Evolutionary conservation across 2,797 vertebrate genomes (phyloP).

Genomic region (Trachops cirrhosus): DNA sequence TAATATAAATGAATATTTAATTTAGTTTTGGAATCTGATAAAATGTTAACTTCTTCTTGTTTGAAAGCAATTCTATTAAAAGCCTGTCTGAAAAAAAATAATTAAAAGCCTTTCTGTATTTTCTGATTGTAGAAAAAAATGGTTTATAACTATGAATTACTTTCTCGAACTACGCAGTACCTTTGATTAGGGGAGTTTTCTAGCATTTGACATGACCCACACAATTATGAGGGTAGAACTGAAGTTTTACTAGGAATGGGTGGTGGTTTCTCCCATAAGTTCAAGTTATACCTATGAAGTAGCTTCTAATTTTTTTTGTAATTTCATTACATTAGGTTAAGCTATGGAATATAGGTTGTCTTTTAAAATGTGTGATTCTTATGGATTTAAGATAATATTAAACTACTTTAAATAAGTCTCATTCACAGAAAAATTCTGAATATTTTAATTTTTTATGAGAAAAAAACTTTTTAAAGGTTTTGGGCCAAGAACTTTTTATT

Average conservation of each 20-base stretch:
- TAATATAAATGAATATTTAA: neutral
- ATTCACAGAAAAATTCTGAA: neutral
- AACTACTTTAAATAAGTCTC: neutral
- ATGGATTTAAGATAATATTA: neutral
- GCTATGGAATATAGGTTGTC: neutral
- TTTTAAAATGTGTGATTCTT: neutral
- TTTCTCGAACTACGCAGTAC: neutral
- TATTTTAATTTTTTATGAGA: conserved; percentile 39
- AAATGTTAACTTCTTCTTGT: neutral
- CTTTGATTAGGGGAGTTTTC: neutral
- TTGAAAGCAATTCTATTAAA: neutral
- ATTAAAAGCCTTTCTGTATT: neutral
- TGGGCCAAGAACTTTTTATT: neutral
- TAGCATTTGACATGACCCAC: neutral
- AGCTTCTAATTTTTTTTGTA: neutral
- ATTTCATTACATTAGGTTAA: conserved; percentile 16
- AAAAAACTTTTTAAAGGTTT: neutral
- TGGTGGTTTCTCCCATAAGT: neutral
- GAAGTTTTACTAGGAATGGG: neutral
- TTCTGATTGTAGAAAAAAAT: conserved; percentile 31
- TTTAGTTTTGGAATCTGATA: neutral
- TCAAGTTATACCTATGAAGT: neutral
- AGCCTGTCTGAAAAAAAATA: no score
- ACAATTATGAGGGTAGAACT: conserved; percentile 5
- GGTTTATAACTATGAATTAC: neutral